phyloP scores from a whole-genome alignment of 2,113 vertebrate species.

The Petaurus breviceps region DNA sequence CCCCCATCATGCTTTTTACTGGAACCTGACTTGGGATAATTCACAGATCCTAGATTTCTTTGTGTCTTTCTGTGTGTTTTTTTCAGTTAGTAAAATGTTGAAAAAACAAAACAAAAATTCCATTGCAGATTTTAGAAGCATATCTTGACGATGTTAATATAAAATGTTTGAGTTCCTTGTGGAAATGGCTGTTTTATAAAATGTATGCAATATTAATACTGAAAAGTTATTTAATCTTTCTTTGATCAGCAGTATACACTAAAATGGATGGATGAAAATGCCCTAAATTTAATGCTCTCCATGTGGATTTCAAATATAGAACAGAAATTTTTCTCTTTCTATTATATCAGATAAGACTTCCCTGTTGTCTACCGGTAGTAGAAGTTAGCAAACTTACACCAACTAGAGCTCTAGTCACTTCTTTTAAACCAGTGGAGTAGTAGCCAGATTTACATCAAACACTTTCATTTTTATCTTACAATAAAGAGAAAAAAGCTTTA shows the following conservation, averaged over 20 bases:
- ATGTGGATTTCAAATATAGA: conserved; percentile 50
- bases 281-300: conserved; percentile 31
- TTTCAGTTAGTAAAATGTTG: conserved; percentile 31
- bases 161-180: conserved; percentile 48
- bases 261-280: conserved; percentile 11
- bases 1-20: not conserved
- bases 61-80: conserved; percentile 2
- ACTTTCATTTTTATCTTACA: conserved; percentile 53
- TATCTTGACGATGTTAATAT: conserved; percentile 33
- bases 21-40: conserved; percentile 28
- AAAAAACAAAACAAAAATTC: conserved; percentile 11
- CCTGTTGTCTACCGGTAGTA: not conserved
- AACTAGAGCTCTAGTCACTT: conserved; percentile 13
- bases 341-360: not conserved
- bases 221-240: conserved; percentile 6
- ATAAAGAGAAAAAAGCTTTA: not conserved
- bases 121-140: not conserved
- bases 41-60: not conserved
- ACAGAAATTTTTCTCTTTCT: conserved; percentile 22
- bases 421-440: conserved; percentile 15
- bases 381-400: conserved; percentile 42
- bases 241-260: conserved; percentile 41
- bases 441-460: conserved; percentile 40
- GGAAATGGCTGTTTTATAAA: conserved; percentile 46
- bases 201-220: conserved; percentile 18